Conservation (phyloP, 2,113 vertebrate species). For the Nothobranchius furzeri region DNA sequence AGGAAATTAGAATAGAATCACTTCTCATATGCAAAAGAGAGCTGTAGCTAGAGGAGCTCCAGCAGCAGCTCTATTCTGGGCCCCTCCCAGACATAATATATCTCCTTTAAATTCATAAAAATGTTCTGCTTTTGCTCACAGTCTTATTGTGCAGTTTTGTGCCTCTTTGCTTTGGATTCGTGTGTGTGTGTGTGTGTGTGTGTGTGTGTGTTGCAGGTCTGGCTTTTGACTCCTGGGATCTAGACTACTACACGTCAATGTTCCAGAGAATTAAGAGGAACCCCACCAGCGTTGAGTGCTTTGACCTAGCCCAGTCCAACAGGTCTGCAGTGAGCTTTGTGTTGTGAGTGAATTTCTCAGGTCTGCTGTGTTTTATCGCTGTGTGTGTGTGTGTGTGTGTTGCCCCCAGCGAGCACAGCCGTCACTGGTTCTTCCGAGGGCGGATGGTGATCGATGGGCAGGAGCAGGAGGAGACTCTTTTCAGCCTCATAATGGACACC, state of each 20-base stretch:
- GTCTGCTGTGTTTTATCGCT: not conserved
- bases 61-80: too few species aligned
- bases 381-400: too few species aligned
- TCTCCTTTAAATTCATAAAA: too few species aligned
- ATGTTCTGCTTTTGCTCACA: too few species aligned
- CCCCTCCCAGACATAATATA: too few species aligned
- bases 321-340: constrained; percentile 75
- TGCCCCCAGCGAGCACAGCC: constrained; percentile 88
- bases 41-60: too few species aligned
- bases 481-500: constrained; percentile 89
- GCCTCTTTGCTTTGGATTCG: too few species aligned
- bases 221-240: constrained; percentile 90
- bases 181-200: too few species aligned
- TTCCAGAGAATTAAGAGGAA: constrained; percentile 87
- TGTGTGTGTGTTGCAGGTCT: constrained; percentile 75
- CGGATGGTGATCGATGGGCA: constrained; percentile 82
- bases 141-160: too few species aligned
- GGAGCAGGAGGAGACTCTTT: constrained; percentile 81
- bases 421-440: constrained; percentile 95
- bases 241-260: constrained; percentile 86
- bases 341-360: not conserved
- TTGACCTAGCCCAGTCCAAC: constrained; percentile 93
- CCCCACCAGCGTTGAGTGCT: constrained; percentile 90
- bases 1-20: too few species aligned
- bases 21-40: too few species aligned